These are phyloP conservation scores for Vidua chalybeata DNA, from an alignment of 2,113 vertebrate species.

Conservation along the genomic window DNA sequence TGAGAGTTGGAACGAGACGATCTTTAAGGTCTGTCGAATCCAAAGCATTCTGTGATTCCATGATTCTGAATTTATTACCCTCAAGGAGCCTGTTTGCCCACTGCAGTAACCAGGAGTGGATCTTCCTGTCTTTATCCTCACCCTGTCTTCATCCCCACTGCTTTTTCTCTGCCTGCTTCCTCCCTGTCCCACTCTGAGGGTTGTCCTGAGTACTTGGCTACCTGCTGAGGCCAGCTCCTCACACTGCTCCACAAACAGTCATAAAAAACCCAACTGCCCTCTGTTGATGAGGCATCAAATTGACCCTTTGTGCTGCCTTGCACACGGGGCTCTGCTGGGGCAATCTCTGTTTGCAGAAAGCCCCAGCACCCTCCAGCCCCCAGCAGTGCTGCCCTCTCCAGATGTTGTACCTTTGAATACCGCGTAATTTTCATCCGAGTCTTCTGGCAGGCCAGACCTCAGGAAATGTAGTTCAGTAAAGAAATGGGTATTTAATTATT, in stretches of 20 bases:
- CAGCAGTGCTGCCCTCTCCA: rapidly evolving
- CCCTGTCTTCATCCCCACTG: neutral
- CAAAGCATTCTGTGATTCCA: neutral
- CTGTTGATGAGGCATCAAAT: neutral
- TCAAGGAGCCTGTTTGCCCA: neutral
- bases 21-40: neutral
- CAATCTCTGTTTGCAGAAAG: neutral
- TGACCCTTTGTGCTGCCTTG: neutral
- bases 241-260: neutral
- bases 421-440: neutral
- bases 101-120: neutral
- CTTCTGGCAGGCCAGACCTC: neutral
- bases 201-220: neutral
- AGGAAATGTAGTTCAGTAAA: neutral
- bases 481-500: neutral
- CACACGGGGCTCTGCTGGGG: neutral
- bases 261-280: neutral
- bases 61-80: neutral
- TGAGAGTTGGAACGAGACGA: neutral
- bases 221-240: neutral
- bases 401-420: neutral
- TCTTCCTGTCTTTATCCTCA: neutral
- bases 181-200: neutral
- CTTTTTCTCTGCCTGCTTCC: neutral
- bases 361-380: neutral